These are phyloP conservation scores for Echeneis naucrates DNA, from an alignment of 2,797 vertebrate species.

Conservation along the genomic window DNA sequence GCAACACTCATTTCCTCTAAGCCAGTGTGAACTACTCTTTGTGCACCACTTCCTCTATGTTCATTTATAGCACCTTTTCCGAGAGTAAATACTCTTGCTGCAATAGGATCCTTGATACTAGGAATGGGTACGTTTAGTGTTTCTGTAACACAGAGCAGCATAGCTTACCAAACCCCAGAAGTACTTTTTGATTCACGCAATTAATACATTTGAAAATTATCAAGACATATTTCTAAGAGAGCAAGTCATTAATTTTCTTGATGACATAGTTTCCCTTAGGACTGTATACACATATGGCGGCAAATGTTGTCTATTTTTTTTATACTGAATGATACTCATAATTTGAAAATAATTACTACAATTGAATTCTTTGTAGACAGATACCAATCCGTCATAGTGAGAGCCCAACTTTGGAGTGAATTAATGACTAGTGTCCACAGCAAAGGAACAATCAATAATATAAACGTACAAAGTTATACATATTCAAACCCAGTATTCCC, in stretches of 20 bases:
- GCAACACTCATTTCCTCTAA: slow-evolving; percentile 64
- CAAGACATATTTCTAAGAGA: slow-evolving; percentile 42
- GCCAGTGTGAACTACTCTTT: slow-evolving; percentile 72
- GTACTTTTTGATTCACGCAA: slow-evolving; percentile 58
- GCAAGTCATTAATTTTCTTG: slow-evolving; percentile 58
- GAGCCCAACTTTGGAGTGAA: neutral
- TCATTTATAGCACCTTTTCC: slow-evolving; percentile 79
- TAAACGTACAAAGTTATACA: slow-evolving; percentile 12
- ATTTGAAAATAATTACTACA: slow-evolving; percentile 35
- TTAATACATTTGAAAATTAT: slow-evolving; percentile 60
- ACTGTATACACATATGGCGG: slow-evolving; percentile 52
- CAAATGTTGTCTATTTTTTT: slow-evolving; percentile 31
- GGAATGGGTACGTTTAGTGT: slow-evolving; percentile 59
- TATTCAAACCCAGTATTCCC: slow-evolving; percentile 13
- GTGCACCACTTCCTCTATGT: slow-evolving; percentile 74
- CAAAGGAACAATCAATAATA: slow-evolving; percentile 23
- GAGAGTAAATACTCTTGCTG: slow-evolving; percentile 79
- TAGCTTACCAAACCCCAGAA: slow-evolving; percentile 50
- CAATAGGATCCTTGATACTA: slow-evolving; percentile 71
- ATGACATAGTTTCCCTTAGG: slow-evolving; percentile 56
- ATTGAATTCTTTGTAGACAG: slow-evolving; percentile 10
- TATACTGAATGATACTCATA: slow-evolving; percentile 36
- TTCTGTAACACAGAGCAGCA: slow-evolving; percentile 42
- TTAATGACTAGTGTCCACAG: slow-evolving; percentile 9
- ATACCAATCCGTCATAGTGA: neutral